Percentiles rank a stretch among this genome's conserved stretches.
These are phyloP conservation scores for Rotaria macrura DNA, from an alignment of 2,888 invertebrate species.

Conservation along the genomic window DNA sequence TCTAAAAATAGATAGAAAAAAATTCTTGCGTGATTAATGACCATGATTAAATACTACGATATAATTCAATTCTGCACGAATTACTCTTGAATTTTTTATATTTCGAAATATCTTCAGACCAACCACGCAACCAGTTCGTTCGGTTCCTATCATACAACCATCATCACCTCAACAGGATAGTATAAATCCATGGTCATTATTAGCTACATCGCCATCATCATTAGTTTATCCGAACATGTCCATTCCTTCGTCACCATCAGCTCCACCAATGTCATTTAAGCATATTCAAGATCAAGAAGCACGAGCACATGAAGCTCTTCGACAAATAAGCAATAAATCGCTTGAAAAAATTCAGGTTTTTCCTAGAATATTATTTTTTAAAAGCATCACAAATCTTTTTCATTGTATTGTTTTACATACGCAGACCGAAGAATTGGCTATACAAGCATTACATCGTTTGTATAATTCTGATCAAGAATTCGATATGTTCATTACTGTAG, in stretches of 20 bases:
- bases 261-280: background rate
- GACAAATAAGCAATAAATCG: slow-evolving; percentile 2
- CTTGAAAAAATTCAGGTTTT: slow-evolving; percentile 2
- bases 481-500: background rate
- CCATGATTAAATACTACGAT: too few relatives aligned
- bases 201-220: background rate
- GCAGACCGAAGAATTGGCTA: background rate
- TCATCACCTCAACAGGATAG: background rate
- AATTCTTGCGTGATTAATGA: too few relatives aligned
- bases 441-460: slow-evolving; percentile 14
- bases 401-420: background rate
- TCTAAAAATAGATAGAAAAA: too few relatives aligned
- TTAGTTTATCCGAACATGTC: background rate
- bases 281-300: background rate
- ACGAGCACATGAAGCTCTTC: background rate
- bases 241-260: background rate
- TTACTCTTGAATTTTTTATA: background rate
- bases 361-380: background rate
- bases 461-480: background rate
- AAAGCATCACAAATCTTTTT: too few relatives aligned
- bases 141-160: background rate
- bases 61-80: too few relatives aligned
- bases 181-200: background rate
- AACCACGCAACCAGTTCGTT: background rate
- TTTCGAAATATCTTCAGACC: background rate